phyloP scores from a whole-genome alignment of 2,888 invertebrate species.

The Lomographa bimaculata region DNA sequence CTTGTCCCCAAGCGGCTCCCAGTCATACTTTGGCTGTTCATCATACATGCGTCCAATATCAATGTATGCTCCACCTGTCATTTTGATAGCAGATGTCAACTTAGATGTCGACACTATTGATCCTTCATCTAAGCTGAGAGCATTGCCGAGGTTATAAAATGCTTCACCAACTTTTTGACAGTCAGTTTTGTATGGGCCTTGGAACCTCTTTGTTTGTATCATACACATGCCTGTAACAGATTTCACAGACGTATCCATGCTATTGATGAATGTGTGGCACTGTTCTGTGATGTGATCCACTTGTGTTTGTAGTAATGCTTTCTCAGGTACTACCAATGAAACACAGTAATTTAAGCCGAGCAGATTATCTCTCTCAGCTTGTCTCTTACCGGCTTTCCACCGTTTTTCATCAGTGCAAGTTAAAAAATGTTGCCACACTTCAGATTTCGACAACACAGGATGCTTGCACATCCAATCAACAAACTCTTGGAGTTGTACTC shows the following conservation, averaged over 20 bases:
- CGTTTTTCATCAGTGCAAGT: constrained; percentile 98
- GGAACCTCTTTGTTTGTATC: constrained; percentile 94
- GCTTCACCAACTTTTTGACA: constrained; percentile 95
- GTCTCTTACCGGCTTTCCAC: constrained; percentile 98
- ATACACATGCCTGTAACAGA: constrained; percentile 90
- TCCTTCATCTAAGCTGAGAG: constrained; percentile 91
- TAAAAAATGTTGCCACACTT: constrained; percentile 98
- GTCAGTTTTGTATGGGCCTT: constrained; percentile 93
- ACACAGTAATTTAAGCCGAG: constrained; percentile 96
- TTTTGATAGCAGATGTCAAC: constrained; percentile 91
- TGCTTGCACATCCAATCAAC: constrained; percentile 98
- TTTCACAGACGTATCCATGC: constrained; percentile 94
- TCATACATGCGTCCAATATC: constrained; percentile 95
- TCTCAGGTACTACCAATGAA: constrained; percentile 93
- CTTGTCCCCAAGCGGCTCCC: constrained; percentile 95
- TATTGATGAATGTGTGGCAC: constrained; percentile 91
- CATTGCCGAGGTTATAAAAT: constrained; percentile 92
- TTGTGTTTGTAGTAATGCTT: constrained; percentile 87
- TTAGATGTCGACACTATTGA: constrained; percentile 85
- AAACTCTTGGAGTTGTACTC: constrained; percentile 97
- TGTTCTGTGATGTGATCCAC: constrained; percentile 93
- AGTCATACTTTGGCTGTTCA: constrained; percentile 94
- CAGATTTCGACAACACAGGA: constrained; percentile 95
- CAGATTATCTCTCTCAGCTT: constrained; percentile 96
- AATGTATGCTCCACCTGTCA: constrained; percentile 94